Percentiles rank a stretch among this genome's conserved stretches.
These are phyloP conservation scores for Caenorhabditis tropicalis DNA, from an alignment of 1,140 invertebrate species.

Conservation along the genomic window DNA sequence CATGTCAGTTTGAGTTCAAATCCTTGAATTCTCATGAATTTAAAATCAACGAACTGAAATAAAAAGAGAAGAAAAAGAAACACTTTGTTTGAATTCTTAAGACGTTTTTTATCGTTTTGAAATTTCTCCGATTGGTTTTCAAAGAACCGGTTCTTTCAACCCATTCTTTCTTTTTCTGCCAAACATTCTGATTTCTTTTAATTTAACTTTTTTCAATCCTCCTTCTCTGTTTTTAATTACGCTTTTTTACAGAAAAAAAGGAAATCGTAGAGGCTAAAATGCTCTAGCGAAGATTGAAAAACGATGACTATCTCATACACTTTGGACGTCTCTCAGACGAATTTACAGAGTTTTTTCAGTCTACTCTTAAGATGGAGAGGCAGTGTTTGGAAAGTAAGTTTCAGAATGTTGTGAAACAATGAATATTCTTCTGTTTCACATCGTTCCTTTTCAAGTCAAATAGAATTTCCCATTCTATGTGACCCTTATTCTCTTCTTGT, in stretches of 20 bases:
- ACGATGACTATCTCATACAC: slow-evolving; percentile 58
- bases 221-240: neutral
- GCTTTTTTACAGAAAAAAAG: neutral
- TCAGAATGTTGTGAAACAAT: neutral
- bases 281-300: neutral
- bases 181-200: too few species aligned
- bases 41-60: slow-evolving; percentile 9
- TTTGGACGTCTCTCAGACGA: slow-evolving; percentile 54
- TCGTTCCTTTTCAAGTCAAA: neutral
- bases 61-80: slow-evolving; percentile 12
- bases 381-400: slow-evolving; percentile 85
- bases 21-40: slow-evolving; percentile 9
- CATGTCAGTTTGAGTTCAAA: slow-evolving; percentile 5
- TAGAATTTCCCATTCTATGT: neutral
- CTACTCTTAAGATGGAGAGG: slow-evolving; percentile 85
- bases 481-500: too few species aligned
- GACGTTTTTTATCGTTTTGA: neutral
- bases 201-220: neutral
- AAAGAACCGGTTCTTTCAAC: slow-evolving; percentile 18
- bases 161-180: neutral
- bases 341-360: slow-evolving; percentile 54
- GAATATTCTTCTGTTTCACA: neutral
- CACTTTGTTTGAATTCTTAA: neutral
- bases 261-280: neutral
- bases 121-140: slow-evolving; percentile 26